These are phyloP conservation scores for Mormoops blainvillei DNA, from an alignment of 2,113 vertebrate species.

Conservation along the genomic window DNA sequence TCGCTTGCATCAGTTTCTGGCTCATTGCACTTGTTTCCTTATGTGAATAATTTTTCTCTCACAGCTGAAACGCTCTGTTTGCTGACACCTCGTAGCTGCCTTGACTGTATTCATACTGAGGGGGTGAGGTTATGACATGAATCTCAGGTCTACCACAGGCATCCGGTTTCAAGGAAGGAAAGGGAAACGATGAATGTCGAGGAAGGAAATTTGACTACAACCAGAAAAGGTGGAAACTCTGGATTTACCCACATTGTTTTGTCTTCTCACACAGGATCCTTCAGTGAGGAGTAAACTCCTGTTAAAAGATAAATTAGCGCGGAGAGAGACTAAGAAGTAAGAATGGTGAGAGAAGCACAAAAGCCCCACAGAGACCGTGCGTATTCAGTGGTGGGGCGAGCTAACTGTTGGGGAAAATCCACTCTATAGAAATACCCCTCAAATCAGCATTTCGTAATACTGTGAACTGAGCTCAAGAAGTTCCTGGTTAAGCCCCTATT, in stretches of 20 bases:
- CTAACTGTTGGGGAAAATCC: neutral
- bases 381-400: neutral
- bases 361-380: neutral
- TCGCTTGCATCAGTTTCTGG: neutral
- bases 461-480: neutral
- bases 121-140: neutral
- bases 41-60: neutral
- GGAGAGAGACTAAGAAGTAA: neutral
- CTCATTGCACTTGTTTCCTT: slow-evolving; percentile 21
- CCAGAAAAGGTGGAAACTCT: neutral
- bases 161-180: neutral
- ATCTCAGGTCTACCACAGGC: neutral
- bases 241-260: neutral
- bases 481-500: too few species aligned
- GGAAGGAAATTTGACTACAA: neutral
- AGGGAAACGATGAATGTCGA: slow-evolving; percentile 5
- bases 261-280: neutral
- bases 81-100: neutral
- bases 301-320: neutral
- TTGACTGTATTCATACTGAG: neutral
- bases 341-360: neutral
- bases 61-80: neutral
- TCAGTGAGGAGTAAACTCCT: neutral
- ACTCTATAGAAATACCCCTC: neutral
- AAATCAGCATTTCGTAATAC: neutral